phyloP scores from a whole-genome alignment of 2,113 vertebrate genomes.

The Zonotrichia leucophrys region DNA sequence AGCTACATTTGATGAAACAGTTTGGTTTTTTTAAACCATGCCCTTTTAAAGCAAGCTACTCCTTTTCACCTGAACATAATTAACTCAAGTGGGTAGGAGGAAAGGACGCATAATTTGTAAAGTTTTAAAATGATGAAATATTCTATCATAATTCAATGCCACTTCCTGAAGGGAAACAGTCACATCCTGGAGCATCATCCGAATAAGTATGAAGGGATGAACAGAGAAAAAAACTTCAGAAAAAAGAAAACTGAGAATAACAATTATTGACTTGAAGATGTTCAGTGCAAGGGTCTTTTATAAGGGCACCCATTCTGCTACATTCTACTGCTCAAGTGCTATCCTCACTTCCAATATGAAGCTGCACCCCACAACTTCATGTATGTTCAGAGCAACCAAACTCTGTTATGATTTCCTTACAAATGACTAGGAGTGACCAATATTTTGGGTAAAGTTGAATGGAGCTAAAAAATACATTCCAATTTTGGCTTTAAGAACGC shows the following conservation, averaged over 20 bases:
- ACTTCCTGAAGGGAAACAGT: neutral
- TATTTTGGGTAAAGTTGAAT: fast-evolving
- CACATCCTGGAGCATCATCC: neutral
- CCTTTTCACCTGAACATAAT: neutral
- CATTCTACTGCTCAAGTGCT: neutral
- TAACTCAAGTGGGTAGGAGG: neutral
- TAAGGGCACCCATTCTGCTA: neutral
- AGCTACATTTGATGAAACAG: neutral
- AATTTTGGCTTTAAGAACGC: neutral
- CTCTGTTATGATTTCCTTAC: neutral
- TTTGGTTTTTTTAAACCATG: neutral
- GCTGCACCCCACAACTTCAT: neutral
- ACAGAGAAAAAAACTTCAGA: neutral
- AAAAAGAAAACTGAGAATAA: neutral
- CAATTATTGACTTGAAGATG: neutral
- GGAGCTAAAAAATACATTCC: neutral
- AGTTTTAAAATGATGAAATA: neutral
- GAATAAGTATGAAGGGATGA: neutral
- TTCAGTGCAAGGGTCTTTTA: neutral
- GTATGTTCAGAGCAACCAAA: neutral
- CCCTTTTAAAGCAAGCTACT: neutral
- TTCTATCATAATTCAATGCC: neutral
- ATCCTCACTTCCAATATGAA: neutral
- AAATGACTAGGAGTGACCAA: neutral
- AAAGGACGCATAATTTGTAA: neutral